A percentile compares a stretch with the other conserved stretches of the same genome.
These are phyloP conservation scores for Chloromyia formosa DNA, from an alignment of 2,888 invertebrate species.

Conservation along the genomic window DNA sequence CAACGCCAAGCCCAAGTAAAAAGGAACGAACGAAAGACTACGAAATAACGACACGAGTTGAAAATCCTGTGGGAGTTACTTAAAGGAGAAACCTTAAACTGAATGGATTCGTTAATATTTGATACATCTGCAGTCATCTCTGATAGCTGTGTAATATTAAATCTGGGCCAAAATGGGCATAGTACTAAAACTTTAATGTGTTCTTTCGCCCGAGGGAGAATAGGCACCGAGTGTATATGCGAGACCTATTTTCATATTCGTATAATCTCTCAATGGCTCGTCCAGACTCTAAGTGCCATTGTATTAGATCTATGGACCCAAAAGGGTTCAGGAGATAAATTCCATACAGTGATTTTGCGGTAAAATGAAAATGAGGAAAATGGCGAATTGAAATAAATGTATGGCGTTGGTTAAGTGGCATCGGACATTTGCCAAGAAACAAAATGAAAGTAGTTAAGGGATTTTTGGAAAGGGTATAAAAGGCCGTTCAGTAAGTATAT, in stretches of 20 bases:
- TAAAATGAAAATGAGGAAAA: neutral
- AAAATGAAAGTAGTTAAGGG: neutral
- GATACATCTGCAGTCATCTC: conserved; percentile 62
- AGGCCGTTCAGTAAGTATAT: too few relatives aligned
- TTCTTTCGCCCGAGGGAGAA: neutral
- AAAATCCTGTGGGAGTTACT: conserved; percentile 43
- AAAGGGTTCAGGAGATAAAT: neutral
- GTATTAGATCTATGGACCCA: neutral
- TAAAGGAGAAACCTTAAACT: conserved; percentile 45
- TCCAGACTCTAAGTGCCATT: neutral
- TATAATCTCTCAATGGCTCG: conserved; percentile 1
- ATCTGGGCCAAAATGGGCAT: conserved; percentile 38
- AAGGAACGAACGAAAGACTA: too few relatives aligned
- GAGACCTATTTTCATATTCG: conserved; percentile 5
- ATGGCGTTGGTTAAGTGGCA: neutral
- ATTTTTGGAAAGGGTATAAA: too few relatives aligned
- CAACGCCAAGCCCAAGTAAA: too few relatives aligned
- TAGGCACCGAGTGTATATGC: too few relatives aligned
- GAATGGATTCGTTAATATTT: conserved; percentile 57
- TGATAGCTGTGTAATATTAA: conserved; percentile 49
- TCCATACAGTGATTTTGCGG: neutral
- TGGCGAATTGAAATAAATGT: neutral
- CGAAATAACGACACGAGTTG: conserved; percentile 6
- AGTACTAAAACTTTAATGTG: conserved; percentile 20
- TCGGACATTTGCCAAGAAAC: neutral